Evolutionary conservation across 53 echinoderm and acorn worm species (phyloP).

Genomic region (Henricia sp.): DNA sequence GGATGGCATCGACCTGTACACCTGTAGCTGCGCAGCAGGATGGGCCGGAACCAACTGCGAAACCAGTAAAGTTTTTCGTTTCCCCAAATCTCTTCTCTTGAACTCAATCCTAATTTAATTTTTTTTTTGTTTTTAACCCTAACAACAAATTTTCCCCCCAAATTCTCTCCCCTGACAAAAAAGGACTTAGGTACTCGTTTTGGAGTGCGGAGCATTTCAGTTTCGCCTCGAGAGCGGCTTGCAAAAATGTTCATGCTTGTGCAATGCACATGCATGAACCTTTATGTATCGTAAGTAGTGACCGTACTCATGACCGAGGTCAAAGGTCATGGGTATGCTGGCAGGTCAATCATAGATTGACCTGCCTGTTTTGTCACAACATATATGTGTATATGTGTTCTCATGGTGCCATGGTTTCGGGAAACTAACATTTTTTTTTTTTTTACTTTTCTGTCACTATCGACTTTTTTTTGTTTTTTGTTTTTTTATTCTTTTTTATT

Average conservation of each 20-base stretch:
- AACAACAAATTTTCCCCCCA: neutral
- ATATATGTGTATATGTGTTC: conserved; percentile 29
- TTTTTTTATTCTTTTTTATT: conserved; percentile 10
- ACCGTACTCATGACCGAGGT: conserved; percentile 18
- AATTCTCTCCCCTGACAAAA: conserved; percentile 14
- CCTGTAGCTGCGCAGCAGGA: conserved; percentile 29
- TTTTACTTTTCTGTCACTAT: neutral
- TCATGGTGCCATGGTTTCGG: conserved; percentile 52
- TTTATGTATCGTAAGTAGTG: conserved; percentile 38
- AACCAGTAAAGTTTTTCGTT: conserved; percentile 45
- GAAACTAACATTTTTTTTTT: conserved; percentile 36
- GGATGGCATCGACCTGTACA: conserved; percentile 27
- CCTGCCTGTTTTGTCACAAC: conserved; percentile 25
- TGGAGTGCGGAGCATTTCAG: too few relatives aligned
- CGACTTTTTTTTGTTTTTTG: neutral
- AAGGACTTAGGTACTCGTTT: conserved; percentile 10
- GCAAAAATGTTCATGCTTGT: neutral
- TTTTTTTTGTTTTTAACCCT: neutral
- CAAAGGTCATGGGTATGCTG: conserved; percentile 20
- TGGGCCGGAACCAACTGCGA: conserved; percentile 43
- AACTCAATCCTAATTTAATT: conserved; percentile 18
- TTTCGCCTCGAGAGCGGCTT: neutral
- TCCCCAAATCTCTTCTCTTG: neutral
- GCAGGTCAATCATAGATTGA: conserved; percentile 1
- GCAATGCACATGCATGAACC: neutral